Evolutionary conservation across 1,140 invertebrate species (phyloP), one percentile per base, ranked within the genome.

Genomic region (Cydia splendana): DNA sequence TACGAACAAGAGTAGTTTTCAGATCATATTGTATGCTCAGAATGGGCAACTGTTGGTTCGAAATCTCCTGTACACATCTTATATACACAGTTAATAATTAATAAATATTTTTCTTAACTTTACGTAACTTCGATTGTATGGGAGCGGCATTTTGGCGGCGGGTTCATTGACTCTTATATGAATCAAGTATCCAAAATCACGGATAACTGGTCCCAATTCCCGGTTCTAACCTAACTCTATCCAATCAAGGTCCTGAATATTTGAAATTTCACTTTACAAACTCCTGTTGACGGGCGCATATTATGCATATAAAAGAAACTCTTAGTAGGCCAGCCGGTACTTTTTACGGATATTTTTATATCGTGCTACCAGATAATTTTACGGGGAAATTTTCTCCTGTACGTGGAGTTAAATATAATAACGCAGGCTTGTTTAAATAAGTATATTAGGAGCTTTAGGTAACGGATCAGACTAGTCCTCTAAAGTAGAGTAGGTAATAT

Each of bases 341-440:
- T 9, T 71, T 71, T 71, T 71, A 71, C 45, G 67, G 34, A 45
- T 71, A 71, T 71, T 42, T 71, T 71, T 71, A 71, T 71, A 71
- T 71, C 67, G 30, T 42, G n/a, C 30, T 45, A 20, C 13, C 28
- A 71, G 30, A 38, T 38, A 71, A 71, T 71, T 71, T 71, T 38
- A 71, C 67, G 30, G 67, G 5, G 67, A 30, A 65, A 30, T 38
- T 69, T 34, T 62, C 57, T 62, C 9, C 2, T 62, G 15, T 53
- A 2, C 3, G 57, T 6, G 20, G 57, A 7, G 57, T 62, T 62
- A 62, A 62, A 62, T 62, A 24, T 62, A 62, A 62, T 62, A 62
- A 62, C 18, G 57, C 18, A 62, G 20, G 4, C 57, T 62, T 62
- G n/a, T 62, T 24, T 62, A 24, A 62, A 62, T 24, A 62, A 62